Conservation (phyloP, 30 jellyfish, hydroid and myxozoan species). For the Turritopsis dohrnii region DNA sequence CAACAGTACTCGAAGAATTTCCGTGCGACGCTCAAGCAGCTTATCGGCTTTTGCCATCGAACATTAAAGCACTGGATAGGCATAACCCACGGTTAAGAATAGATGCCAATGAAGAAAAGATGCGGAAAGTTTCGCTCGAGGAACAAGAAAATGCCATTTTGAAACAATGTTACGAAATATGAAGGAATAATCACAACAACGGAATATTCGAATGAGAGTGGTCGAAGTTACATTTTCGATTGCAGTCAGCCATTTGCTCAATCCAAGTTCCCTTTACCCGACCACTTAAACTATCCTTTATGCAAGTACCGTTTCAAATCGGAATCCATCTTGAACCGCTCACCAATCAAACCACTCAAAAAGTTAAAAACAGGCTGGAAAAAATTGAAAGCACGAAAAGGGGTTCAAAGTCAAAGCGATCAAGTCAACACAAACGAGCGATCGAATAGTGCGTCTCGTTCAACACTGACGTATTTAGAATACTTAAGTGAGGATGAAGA, state of each 20-base stretch:
- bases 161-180: constrained; percentile 14
- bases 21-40: constrained; percentile 14
- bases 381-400: constrained; percentile 1
- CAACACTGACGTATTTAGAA: constrained; percentile 12
- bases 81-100: background rate
- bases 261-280: constrained; percentile 14
- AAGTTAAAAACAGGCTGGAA: constrained; percentile 4
- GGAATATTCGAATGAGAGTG: background rate
- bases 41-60: constrained; percentile 28
- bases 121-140: background rate
- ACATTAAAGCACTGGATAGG: constrained; percentile 1
- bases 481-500: background rate
- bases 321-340: constrained; percentile 9
- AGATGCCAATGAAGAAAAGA: background rate
- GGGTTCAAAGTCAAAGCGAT: constrained; percentile 8
- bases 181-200: constrained; percentile 8
- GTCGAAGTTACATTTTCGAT: constrained; percentile 16
- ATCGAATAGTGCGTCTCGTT: background rate
- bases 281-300: constrained; percentile 20
- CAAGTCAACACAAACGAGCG: background rate
- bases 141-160: constrained; percentile 9
- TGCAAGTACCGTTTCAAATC: constrained; percentile 25
- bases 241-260: constrained; percentile 12
- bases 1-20: background rate
- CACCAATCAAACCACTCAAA: constrained; percentile 13